Evolutionary conservation across 2,888 invertebrate genomes (phyloP).

Genomic region (Drosophila silvestris): DNA sequence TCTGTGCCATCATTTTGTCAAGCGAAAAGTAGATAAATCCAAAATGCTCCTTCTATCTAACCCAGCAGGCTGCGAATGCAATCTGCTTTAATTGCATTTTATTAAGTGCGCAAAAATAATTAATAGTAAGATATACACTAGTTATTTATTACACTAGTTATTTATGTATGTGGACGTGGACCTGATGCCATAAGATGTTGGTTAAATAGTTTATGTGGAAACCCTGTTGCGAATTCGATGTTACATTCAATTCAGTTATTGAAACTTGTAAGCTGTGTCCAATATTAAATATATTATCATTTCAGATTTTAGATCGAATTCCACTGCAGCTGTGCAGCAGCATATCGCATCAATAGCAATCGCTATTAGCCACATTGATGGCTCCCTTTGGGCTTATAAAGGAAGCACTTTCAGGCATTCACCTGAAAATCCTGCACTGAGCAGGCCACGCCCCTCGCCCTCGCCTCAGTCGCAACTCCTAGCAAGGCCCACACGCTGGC

Average conservation of each 20-base stretch:
- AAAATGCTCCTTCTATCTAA: background rate
- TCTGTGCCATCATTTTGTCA: background rate
- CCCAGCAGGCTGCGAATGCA: background rate
- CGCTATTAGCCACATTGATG: conserved; percentile 17
- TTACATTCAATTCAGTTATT: background rate
- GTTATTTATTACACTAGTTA: too few relatives aligned
- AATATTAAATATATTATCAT: background rate
- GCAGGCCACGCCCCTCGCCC: conserved; percentile 19
- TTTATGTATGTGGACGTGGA: too few relatives aligned
- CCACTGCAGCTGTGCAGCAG: conserved; percentile 20
- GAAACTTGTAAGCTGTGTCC: background rate
- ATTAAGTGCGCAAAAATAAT: too few relatives aligned
- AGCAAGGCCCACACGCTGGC: conserved; percentile 17
- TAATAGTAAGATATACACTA: background rate
- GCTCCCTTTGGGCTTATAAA: conserved; percentile 22
- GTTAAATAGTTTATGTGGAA: background rate
- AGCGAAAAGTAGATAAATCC: background rate
- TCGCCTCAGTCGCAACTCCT: background rate
- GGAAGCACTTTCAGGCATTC: conserved; percentile 35
- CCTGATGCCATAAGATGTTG: background rate
- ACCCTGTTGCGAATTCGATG: background rate
- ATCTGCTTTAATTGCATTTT: background rate
- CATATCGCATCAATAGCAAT: conserved; percentile 14
- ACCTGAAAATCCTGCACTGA: conserved; percentile 34
- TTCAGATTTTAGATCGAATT: conserved; percentile 20